Evolutionary conservation across 1,140 invertebrate species (phyloP), one percentile per base, ranked within the genome.

Genomic region (Steinernema khuongi): DNA sequence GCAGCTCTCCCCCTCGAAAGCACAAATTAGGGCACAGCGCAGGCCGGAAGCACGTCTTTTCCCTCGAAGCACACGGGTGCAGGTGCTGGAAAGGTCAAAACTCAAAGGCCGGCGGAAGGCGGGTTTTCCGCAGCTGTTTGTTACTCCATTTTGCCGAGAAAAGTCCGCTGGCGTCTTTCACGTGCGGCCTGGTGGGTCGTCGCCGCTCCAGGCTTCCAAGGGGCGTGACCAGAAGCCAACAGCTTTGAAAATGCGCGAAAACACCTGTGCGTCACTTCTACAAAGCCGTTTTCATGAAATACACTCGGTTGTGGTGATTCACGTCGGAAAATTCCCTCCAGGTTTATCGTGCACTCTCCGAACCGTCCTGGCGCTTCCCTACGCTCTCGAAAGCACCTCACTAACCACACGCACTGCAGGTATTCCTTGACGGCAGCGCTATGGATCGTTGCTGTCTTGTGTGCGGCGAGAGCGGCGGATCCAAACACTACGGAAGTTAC

Each of bases 401-500:
- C n/a, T n/a, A n/a, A n/a, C n/a, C n/a, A n/a, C n/a, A n/a, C n/a
- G n/a, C n/a, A n/a, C n/a, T n/a, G n/a, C n/a, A n/a, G n/a, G n/a
- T n/a, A n/a, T n/a, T n/a, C n/a, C n/a, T n/a, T n/a, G 36, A 41
- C 36, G 36, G n/a, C n/a, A 41, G n/a, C 36, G n/a, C 7, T 41
- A 41, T 41, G 36, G 50, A 60, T 60, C 50, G 50, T 26, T 60
- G 14, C 14, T 60, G 50, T 60, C 19, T 60, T 14, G 50, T 60
- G 11, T 60, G 50, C 50, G 50, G 50, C 50, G 50, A 60, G 19
- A 14, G 19, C 14, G 19, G 50, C 4, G 50, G 50, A 7, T 60
- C 50, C 11, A 60, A 60, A 22, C 50, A 60, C 50, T 60, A 60
- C 50, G 50, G 50, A 4, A 60, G 50, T 22, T 60, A 60, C 50